phyloP scores from a whole-genome alignment of 2,797 vertebrate genomes.

The Hippopotamyrus pictus region DNA sequence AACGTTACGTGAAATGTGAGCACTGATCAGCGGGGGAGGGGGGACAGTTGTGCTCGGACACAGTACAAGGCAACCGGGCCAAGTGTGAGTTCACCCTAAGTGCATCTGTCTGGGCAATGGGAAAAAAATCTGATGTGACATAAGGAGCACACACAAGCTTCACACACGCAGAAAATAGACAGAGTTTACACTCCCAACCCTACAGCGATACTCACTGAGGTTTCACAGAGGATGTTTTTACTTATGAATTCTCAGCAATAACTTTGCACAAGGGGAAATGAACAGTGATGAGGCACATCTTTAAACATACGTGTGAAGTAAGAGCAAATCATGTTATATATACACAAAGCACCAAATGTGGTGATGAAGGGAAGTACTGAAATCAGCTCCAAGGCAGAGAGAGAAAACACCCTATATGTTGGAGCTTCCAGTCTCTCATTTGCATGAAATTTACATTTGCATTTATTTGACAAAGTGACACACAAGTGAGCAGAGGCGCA shows the following conservation, averaged over 20 bases:
- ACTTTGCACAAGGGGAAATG: not conserved
- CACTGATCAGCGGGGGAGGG: not conserved
- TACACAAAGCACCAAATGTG: not conserved
- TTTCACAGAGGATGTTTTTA: not conserved
- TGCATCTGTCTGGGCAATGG: not conserved
- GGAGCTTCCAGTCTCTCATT: not conserved
- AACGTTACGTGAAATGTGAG: not conserved
- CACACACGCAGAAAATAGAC: not conserved
- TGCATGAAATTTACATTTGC: not conserved
- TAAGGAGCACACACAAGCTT: not conserved
- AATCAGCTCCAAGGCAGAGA: not conserved
- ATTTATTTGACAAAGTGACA: not conserved
- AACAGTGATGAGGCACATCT: not conserved
- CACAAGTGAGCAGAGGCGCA: not conserved
- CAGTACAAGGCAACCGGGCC: not conserved
- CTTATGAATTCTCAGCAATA: not conserved
- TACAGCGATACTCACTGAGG: not conserved
- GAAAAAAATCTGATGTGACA: not conserved
- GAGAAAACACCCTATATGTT: not conserved
- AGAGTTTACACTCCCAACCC: not conserved
- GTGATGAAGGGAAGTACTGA: not conserved
- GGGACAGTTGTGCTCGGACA: not conserved
- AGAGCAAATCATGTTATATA: not conserved
- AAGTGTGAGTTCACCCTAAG: not conserved
- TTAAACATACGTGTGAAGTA: not conserved